Evolutionary conservation across 1,140 invertebrate species (phyloP), one percentile per base, ranked within the genome.

Genomic region (Megalonaias nervosa): DNA sequence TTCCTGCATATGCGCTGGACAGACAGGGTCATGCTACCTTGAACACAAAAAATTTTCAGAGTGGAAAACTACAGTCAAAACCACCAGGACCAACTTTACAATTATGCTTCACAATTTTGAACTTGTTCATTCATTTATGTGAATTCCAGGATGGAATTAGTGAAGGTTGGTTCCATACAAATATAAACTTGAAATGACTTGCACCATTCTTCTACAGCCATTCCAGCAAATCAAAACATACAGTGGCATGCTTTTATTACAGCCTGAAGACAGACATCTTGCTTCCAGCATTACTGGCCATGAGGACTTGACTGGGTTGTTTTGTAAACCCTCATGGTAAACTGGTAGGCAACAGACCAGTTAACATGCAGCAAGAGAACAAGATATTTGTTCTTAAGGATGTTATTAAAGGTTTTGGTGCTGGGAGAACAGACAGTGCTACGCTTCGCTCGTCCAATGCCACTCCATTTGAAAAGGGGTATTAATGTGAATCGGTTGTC

Each of bases 281-380:
- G 65, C 48, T 74, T n/a, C 66, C 72, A 15, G 72, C 65, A 66
- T 6, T 66, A 67, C 56, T 61, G 65, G 17, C 26, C 58, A 21
- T 23, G 21, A 62, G 68, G 15, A 60, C 71, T 56, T 59, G 65
- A 59, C 61, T 68, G 15, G 67, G 67, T n/a, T 23, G 60, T 13
- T 19, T 77, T 64, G 69, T 77, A 17, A 77, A 77, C 60, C 58
- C 2, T 23, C 71, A 77, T 57, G 75, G 75, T 26, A 71, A 31
- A 56, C 59, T 31, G 14, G 75, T 11, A 13, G 64, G 57, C 55
- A 77, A 67, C 61, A 71, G 71, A 66, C 26, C 75, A 38, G 62
- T 38, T 56, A 67, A 77, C 21, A 71, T 77, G 75, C 60, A 77
- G 57, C 64, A 77, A 55, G 75, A 77, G 64, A 77, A 77, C 69